A percentile compares a stretch with the other conserved stretches of the same genome.
Evolutionary conservation across 2,888 invertebrate species (phyloP).

Genomic region (Meandrusa payeni): DNA sequence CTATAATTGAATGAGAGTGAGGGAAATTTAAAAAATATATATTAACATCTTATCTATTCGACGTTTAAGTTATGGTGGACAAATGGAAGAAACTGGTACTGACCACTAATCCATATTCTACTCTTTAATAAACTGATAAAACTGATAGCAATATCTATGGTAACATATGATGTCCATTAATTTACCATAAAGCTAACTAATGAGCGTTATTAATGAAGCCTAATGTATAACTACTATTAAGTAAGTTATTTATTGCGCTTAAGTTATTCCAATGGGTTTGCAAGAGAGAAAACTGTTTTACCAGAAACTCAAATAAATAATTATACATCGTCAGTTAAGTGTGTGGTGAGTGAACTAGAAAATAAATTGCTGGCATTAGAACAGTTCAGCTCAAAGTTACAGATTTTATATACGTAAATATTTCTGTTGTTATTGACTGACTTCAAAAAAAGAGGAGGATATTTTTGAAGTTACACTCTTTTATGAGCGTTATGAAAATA

Average conservation of each 20-base stretch:
- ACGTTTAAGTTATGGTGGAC: conserved; percentile 16
- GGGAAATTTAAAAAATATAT: not conserved
- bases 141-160: conserved; percentile 20
- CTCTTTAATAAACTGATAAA: conserved; percentile 21
- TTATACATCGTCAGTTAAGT: too few species aligned
- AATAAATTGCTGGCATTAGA: too few species aligned
- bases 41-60: conserved; percentile 10
- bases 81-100: conserved; percentile 24
- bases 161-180: conserved; percentile 22
- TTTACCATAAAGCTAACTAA: conserved; percentile 23
- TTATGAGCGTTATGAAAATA: too few species aligned
- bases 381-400: too few species aligned
- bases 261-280: conserved; percentile 13
- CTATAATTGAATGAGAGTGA: not conserved
- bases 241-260: conserved; percentile 10
- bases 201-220: conserved; percentile 19
- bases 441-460: too few species aligned
- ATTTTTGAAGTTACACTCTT: too few species aligned
- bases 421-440: too few species aligned
- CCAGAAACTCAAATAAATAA: too few species aligned
- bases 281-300: not conserved
- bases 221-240: conserved; percentile 19
- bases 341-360: too few species aligned
- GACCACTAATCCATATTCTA: conserved; percentile 16
- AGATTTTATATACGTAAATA: too few species aligned